Evolutionary conservation across 2,888 invertebrate genomes (phyloP), one percentile per base, ranked within the genome.

Genomic region (Petrolisthes manimaculis): DNA sequence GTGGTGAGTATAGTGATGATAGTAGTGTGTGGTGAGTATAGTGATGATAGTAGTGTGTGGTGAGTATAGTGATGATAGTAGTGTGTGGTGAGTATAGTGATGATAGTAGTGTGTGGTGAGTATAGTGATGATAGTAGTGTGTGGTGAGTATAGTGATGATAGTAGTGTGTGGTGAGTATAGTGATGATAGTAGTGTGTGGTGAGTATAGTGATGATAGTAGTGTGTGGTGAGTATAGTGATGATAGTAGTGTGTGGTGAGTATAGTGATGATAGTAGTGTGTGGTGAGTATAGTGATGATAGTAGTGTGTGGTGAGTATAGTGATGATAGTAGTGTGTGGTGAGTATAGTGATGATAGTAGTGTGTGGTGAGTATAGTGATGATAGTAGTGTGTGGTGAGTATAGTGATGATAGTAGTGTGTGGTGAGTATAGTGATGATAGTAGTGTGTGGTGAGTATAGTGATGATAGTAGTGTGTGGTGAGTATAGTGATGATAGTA

Each of bases 201-300:
- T 37, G 37, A n/a, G n/a, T n/a, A n/a, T 53, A 78, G 78, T 53
- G 84, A 84, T 61, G 84, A 84, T 24, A 84, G 78, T 77, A 77
- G 51, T n/a, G 77, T 69, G 5, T 82, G 18, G 6, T 9, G 61
- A 61, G 18, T 61, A n/a, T 2, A 37, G 37, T 37, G 37, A 37
- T 37, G 37, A 37, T 37, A 37, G 37, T 37, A 2, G 1, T 37
- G 2, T 37, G 37, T 37, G 37, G 37, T 37, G 37, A n/a, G n/a
- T n/a, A n/a, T 53, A 78, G 78, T 53, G 84, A 84, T 61, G 84
- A 84, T 24, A 84, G 78, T 77, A 77, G 51, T n/a, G 77, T 69
- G 5, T 82, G 18, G 6, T 9, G 61, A 61, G 18, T 61, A n/a
- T 2, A 37, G 37, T 37, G 37, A 37, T 37, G 37, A 37, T 37